Percentiles rank a stretch among this genome's conserved stretches.
Evolutionary conservation across 2,113 vertebrate species (phyloP).

Genomic region (Rostratula benghalensis): DNA sequence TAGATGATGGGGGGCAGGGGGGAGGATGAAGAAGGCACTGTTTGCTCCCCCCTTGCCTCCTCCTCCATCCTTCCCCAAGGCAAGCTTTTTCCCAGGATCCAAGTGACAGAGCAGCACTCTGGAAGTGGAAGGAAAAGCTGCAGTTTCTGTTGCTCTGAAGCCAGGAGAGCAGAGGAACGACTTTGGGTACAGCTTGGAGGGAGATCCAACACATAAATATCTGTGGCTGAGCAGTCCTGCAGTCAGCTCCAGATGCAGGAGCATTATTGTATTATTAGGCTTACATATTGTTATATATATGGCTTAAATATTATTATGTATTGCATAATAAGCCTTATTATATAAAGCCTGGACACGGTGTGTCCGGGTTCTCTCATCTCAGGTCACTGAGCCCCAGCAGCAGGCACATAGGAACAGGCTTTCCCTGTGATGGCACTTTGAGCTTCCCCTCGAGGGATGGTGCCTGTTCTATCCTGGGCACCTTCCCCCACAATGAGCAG

Average conservation of each 20-base stretch:
- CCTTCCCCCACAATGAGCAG: fast-evolving
- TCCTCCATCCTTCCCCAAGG: not conserved
- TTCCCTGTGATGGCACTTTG: not conserved
- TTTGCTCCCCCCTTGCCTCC: not conserved
- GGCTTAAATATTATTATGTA: not conserved
- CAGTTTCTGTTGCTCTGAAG: not conserved
- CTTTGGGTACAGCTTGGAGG: fast-evolving
- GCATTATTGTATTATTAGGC: not conserved
- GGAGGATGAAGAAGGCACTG: not conserved
- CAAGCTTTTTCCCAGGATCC: not conserved
- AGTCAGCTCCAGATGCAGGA: not conserved
- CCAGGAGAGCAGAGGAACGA: not conserved
- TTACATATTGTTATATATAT: not conserved
- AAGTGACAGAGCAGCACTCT: not conserved
- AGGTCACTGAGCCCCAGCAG: not conserved
- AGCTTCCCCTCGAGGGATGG: not conserved
- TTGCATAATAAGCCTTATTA: not conserved
- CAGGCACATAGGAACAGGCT: fast-evolving
- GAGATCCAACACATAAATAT: not conserved
- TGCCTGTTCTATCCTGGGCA: not conserved
- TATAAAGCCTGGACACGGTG: not conserved
- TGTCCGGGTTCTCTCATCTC: not conserved
- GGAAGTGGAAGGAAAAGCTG: not conserved
- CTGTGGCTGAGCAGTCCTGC: not conserved
- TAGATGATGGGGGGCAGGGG: not conserved